phyloP scores from a whole-genome alignment of 2,888 invertebrate genomes.

The Papilio demoleus region DNA sequence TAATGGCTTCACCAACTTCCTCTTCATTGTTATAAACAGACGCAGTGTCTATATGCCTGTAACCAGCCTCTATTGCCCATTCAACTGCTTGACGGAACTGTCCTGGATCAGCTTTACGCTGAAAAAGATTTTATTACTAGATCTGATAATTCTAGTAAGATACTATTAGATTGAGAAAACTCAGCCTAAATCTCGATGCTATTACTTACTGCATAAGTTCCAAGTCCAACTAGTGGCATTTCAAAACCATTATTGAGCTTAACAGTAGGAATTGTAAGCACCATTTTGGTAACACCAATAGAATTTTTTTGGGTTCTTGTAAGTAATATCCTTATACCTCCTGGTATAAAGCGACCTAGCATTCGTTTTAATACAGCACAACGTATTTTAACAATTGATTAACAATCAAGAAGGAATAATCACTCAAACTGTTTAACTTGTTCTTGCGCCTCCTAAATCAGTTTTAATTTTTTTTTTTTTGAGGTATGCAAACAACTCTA shows the following conservation, averaged over 20 bases:
- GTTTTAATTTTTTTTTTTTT: too few species aligned
- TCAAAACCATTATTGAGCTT: conserved; percentile 78
- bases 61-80: conserved; percentile 77
- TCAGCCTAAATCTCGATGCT: too few species aligned
- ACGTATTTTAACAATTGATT: too few species aligned
- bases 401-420: too few species aligned
- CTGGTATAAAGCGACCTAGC: not conserved
- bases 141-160: too few species aligned
- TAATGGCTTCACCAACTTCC: conserved; percentile 77
- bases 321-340: not conserved
- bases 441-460: too few species aligned
- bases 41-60: conserved; percentile 83
- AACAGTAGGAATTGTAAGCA: conserved; percentile 63
- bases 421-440: too few species aligned
- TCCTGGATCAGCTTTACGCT: conserved; percentile 67
- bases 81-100: conserved; percentile 74
- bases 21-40: conserved; percentile 76
- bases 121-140: too few species aligned
- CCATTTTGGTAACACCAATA: too few species aligned
- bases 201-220: conserved; percentile 84
- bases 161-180: too few species aligned
- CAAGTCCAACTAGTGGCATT: conserved; percentile 86
- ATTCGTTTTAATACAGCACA: not conserved
- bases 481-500: too few species aligned
- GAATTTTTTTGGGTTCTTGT: too few species aligned